A percentile compares a stretch with the other conserved stretches of the same genome.
Evolutionary conservation across 2,797 vertebrate genomes (phyloP).

Genomic region (Poecile montanus): DNA sequence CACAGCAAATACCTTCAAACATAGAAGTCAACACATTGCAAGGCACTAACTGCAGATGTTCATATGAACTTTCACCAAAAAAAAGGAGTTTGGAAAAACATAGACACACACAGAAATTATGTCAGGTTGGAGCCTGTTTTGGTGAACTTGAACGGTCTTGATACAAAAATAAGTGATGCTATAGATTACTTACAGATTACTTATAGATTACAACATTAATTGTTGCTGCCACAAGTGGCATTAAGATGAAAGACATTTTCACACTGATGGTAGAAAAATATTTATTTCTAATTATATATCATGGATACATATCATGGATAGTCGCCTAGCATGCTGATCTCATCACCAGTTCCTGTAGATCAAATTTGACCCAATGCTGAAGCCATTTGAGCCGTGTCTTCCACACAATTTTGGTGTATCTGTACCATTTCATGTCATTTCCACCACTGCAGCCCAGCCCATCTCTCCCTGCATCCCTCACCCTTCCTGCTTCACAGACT

Average conservation of each 20-base stretch:
- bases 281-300: background rate
- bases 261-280: background rate
- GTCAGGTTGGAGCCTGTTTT: background rate
- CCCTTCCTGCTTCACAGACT: background rate
- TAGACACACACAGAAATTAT: fast-evolving
- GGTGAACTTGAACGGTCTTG: background rate
- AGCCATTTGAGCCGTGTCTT: background rate
- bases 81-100: background rate
- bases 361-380: background rate
- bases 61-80: background rate
- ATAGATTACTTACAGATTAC: background rate
- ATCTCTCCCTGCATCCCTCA: background rate
- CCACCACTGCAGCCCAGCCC: background rate
- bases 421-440: background rate
- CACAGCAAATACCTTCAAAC: background rate
- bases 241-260: background rate
- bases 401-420: background rate
- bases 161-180: background rate
- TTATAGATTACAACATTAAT: background rate
- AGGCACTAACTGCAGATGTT: background rate
- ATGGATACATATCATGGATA: background rate
- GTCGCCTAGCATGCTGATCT: background rate
- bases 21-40: background rate
- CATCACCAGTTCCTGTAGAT: background rate
- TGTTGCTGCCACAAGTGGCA: background rate